Evolutionary conservation across 2,113 vertebrate genomes (phyloP).

Genomic region (Trematomus loennbergii): DNA sequence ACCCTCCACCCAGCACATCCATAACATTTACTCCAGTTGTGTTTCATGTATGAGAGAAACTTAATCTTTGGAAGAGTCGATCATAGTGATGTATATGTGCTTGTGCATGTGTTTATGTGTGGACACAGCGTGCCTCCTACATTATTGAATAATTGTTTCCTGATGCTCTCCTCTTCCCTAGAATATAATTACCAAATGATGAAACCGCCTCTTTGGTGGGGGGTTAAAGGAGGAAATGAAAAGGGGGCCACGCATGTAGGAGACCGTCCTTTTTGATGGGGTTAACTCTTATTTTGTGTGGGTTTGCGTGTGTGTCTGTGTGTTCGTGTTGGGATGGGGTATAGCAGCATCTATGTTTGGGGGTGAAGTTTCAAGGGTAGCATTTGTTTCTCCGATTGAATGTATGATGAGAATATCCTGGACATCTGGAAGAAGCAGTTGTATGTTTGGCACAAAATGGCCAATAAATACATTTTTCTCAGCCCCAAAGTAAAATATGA

Average conservation of each 20-base stretch:
- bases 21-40: constrained; percentile 25
- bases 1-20: constrained; percentile 5
- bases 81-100: constrained; percentile 54
- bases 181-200: constrained; percentile 84
- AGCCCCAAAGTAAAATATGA: neutral
- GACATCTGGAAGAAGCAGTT: constrained; percentile 7
- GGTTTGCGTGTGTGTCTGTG: constrained; percentile 26
- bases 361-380: constrained; percentile 49
- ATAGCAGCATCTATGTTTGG: constrained; percentile 12
- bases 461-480: neutral
- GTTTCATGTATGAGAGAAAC: constrained; percentile 51
- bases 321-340: constrained; percentile 15
- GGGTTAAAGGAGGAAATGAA: constrained; percentile 71
- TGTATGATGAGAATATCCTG: constrained; percentile 28
- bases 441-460: constrained; percentile 30
- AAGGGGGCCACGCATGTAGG: constrained; percentile 44
- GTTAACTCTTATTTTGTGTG: constrained; percentile 59
- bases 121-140: constrained; percentile 52
- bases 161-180: constrained; percentile 71
- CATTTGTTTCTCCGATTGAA: constrained; percentile 31
- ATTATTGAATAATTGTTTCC: constrained; percentile 86
- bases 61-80: constrained; percentile 43
- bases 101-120: constrained; percentile 42
- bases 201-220: constrained; percentile 66
- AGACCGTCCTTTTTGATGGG: constrained; percentile 64